phyloP scores from a whole-genome alignment of 2,888 invertebrate genomes.

The Meiosimyza platycephala region DNA sequence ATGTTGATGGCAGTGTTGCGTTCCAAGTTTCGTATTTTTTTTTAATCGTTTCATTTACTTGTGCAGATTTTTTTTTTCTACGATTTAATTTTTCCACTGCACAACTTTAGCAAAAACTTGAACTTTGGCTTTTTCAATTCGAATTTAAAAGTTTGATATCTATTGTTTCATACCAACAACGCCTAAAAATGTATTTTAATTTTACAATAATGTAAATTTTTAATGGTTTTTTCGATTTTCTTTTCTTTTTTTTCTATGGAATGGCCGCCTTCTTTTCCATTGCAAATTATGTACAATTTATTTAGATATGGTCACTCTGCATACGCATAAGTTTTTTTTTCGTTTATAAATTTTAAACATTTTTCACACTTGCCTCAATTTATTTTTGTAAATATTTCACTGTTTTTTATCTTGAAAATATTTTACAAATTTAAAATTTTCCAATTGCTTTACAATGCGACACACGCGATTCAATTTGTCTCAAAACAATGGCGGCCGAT shows the following conservation, averaged over 20 bases:
- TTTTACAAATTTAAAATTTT: conserved; percentile 16
- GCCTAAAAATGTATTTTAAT: neutral
- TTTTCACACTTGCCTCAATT: conserved; percentile 20
- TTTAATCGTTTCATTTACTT: too few relatives aligned
- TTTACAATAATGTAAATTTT: conserved; percentile 12
- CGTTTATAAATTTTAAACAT: conserved; percentile 1
- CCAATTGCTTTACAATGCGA: conserved; percentile 5
- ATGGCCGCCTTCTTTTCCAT: conserved; percentile 34
- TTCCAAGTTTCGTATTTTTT: too few relatives aligned
- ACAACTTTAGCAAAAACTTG: neutral
- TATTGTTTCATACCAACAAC: too few relatives aligned
- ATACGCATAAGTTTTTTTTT: conserved; percentile 25
- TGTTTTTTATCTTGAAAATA: conserved; percentile 9
- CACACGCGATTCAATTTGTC: conserved; percentile 37
- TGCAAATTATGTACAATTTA: conserved; percentile 17
- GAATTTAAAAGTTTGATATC: too few relatives aligned
- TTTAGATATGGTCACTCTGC: conserved; percentile 35
- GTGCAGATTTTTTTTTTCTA: neutral
- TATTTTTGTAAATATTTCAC: neutral
- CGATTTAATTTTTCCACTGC: neutral
- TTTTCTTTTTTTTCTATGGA: conserved; percentile 19
- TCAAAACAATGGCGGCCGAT: conserved; percentile 53
- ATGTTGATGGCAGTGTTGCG: too few relatives aligned
- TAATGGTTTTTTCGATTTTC: neutral
- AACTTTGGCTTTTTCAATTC: too few relatives aligned